Base-by-base conservation (phyloP, 2,797 vertebrate genomes). In the Heliangelus exortis region DNA sequence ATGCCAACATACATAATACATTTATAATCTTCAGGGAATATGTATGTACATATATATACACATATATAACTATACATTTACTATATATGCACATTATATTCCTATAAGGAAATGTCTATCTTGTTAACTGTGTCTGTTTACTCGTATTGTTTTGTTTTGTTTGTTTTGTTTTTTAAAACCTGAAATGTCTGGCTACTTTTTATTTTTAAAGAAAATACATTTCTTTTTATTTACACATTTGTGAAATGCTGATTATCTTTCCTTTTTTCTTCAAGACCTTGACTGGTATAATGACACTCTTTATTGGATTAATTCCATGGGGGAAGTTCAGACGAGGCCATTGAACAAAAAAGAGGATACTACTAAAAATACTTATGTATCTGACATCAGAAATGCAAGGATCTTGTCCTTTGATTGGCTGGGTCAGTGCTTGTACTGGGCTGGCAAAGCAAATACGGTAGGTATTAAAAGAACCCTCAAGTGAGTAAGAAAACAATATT, bases 241-340 rank as follows among this genome's bases (percentile, higher is more conserved):
- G 47, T 88, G 54, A 89, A 93, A 68, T 91, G 43, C 73, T 81
- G 91, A 71, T 29, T 69, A 54, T 41, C 6, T 68, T 79, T 39
- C 29, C 22, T 61, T 82, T 78, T 96, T 66, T 47, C 87, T 90
- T 97, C 59, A 90, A 98, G 98, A 98, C 47, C 96, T 98, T 0
- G 97, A 98, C 28, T 98, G 98, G 98, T 98, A 98, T 92, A 98
- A 98, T 74, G 92, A 92, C 87, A 98, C 97, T 82, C 91, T 98
- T 87, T 98, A 97, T 93, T 98, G 98, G 97, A 97, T 96, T 33
- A 96, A 98, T 96, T 89, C 73, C 36, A 95, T 96, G 79, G 97
- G 97, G 1, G 80, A 98, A 58, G 95, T 98, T 92, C 96, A 97
- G 29, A 91, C 87, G 89, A 89, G 96, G 93, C 80, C 96, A 31